Conservation (phyloP, 2,113 vertebrate species). For the Silurus asotus region DNA sequence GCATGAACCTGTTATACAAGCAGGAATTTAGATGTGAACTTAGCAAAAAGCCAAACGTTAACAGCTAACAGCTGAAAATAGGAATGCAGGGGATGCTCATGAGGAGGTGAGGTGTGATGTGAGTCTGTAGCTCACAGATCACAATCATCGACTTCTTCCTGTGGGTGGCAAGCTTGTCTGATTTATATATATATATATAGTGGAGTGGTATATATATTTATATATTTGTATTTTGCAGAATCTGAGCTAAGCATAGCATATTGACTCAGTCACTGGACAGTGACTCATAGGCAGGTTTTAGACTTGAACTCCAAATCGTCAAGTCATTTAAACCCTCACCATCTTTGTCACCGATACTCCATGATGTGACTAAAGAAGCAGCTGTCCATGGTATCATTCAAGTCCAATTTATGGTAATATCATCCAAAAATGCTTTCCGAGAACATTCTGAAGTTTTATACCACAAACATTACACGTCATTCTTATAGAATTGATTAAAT, state of each 20-base stretch:
- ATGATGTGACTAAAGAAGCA: neutral
- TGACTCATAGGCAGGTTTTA: slow-evolving; percentile 20
- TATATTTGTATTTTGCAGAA: neutral
- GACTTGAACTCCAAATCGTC: neutral
- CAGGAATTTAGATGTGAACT: slow-evolving; percentile 31
- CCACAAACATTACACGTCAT: neutral
- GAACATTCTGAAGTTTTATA: neutral
- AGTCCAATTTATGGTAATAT: neutral
- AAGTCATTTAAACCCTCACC: neutral
- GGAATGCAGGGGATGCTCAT: slow-evolving; percentile 22
- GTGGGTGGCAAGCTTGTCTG: slow-evolving; percentile 8
- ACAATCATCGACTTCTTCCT: slow-evolving; percentile 20
- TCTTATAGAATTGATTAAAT: too few relatives aligned
- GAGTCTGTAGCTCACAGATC: slow-evolving; percentile 19
- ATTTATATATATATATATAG: neutral
- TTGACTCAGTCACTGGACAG: neutral
- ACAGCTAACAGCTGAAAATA: slow-evolving; percentile 28
- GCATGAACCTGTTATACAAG: slow-evolving; percentile 17
- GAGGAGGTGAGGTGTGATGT: slow-evolving; percentile 17
- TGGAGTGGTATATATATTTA: neutral
- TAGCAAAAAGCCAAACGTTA: slow-evolving; percentile 8
- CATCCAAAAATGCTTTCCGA: neutral
- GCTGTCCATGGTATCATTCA: neutral
- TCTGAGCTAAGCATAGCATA: neutral
- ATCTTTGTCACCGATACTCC: neutral